A percentile compares a stretch with the other conserved stretches of the same genome.
These are phyloP conservation scores for Drosophila tanythrix DNA, from an alignment of 2,888 invertebrate species.

Conservation along the genomic window DNA sequence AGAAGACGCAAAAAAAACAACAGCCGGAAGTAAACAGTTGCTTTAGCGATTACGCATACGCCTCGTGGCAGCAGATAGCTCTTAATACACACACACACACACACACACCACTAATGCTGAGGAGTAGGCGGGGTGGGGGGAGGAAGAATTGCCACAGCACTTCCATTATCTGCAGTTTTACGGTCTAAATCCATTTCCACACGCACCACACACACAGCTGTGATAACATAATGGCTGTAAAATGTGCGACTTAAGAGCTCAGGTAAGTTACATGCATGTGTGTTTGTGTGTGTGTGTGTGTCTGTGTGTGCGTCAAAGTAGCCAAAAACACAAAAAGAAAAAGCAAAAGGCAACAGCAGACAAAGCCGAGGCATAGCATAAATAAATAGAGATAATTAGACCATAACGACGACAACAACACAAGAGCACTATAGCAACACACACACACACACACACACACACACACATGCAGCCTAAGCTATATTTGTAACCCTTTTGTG, in stretches of 20 bases:
- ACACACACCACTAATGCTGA: conserved; percentile 5
- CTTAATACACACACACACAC: neutral
- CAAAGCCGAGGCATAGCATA: conserved; percentile 65
- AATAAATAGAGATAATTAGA: conserved; percentile 81
- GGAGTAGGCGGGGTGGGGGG: neutral
- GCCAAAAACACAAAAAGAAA: conserved; percentile 38
- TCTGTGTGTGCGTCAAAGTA: conserved; percentile 31
- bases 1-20: conserved; percentile 5
- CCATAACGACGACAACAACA: conserved; percentile 72
- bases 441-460: conserved; percentile 2
- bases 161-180: conserved; percentile 76
- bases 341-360: conserved; percentile 28
- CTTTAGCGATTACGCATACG: conserved; percentile 70
- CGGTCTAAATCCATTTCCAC: conserved; percentile 77
- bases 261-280: conserved; percentile 47
- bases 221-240: conserved; percentile 73
- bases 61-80: conserved; percentile 29
- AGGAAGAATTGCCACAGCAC: conserved; percentile 22
- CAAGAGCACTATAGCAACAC: conserved; percentile 35
- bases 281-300: conserved; percentile 17
- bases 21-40: conserved; percentile 44
- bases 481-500: conserved; percentile 52
- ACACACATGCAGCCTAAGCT: conserved; percentile 7
- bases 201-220: conserved; percentile 40
- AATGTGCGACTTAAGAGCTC: conserved; percentile 66